Conservation (phyloP, 2,888 invertebrate species). For the Drosophila pegasa region DNA sequence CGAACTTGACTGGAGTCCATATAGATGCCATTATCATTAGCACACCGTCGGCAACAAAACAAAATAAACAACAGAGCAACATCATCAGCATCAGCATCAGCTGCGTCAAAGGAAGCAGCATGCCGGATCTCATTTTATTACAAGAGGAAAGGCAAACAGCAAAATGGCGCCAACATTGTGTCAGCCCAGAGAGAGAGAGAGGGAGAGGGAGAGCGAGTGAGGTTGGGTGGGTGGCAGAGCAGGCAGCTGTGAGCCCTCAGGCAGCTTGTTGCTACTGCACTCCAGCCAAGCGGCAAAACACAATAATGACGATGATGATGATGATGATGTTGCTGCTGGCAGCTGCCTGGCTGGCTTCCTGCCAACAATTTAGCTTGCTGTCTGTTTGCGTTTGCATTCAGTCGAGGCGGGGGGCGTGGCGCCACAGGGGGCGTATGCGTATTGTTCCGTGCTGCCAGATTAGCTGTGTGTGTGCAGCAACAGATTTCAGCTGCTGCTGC, state of each 20-base stretch:
- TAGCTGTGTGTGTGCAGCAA: constrained; percentile 60
- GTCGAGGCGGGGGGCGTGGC: neutral
- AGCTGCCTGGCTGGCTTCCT: constrained; percentile 63
- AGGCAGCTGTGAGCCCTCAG: constrained; percentile 13
- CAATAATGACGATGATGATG: constrained; percentile 19
- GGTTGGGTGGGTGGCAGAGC: neutral
- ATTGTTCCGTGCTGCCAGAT: constrained; percentile 70
- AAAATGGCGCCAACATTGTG: constrained; percentile 80
- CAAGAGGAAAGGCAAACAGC: constrained; percentile 80
- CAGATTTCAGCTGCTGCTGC: constrained; percentile 43
- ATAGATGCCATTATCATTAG: constrained; percentile 70
- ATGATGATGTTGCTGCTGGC: constrained; percentile 25
- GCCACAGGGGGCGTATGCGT: constrained; percentile 66
- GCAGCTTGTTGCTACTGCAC: constrained; percentile 69
- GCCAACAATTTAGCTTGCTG: constrained; percentile 72
- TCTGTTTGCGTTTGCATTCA: constrained; percentile 52
- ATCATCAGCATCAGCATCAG: constrained; percentile 19
- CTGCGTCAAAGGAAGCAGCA: constrained; percentile 56
- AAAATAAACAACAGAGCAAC: constrained; percentile 5
- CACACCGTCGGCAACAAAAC: constrained; percentile 32
- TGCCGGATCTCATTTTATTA: constrained; percentile 78
- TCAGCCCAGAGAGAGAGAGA: constrained; percentile 26
- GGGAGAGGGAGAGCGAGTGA: neutral
- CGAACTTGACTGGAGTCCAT: constrained; percentile 14
- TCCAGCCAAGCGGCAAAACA: constrained; percentile 62